Percentiles rank a stretch among this genome's conserved stretches.
These are phyloP conservation scores for Dasyornis broadbenti DNA, from an alignment of 2,113 vertebrate genomes.

Conservation along the genomic window DNA sequence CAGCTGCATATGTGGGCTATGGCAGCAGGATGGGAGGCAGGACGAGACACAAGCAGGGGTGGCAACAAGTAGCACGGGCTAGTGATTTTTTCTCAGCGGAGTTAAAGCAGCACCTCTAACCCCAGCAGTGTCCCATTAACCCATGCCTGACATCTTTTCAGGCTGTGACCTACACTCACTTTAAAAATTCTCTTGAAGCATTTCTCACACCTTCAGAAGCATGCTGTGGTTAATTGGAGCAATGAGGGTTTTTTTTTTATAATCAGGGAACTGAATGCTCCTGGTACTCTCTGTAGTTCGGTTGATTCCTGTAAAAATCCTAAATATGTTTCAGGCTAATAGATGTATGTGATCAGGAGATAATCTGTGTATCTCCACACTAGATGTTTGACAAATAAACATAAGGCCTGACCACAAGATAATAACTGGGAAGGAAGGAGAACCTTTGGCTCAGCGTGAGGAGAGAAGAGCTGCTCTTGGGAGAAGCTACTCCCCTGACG, in stretches of 20 bases:
- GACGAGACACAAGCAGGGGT: background rate
- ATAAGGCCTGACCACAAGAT: background rate
- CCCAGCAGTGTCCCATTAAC: background rate
- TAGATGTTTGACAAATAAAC: background rate
- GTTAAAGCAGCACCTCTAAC: background rate
- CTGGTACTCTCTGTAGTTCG: background rate
- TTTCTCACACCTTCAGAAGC: background rate
- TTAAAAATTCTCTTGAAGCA: background rate
- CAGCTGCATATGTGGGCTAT: background rate
- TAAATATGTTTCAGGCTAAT: background rate
- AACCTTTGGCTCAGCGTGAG: background rate
- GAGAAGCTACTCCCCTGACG: background rate
- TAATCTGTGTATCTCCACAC: background rate
- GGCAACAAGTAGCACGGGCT: background rate
- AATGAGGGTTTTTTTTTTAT: background rate
- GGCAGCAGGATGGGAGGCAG: background rate
- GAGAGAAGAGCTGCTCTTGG: background rate
- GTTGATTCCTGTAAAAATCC: background rate
- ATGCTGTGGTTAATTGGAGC: background rate
- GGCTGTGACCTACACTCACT: background rate
- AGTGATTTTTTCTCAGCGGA: background rate
- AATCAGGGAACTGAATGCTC: background rate
- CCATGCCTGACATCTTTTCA: background rate
- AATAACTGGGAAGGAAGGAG: background rate
- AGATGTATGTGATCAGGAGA: background rate